A percentile compares a stretch with the other conserved stretches of the same genome.
phyloP scores from a whole-genome alignment of 2,113 vertebrate species.

The Leptodactylus fuscus region DNA sequence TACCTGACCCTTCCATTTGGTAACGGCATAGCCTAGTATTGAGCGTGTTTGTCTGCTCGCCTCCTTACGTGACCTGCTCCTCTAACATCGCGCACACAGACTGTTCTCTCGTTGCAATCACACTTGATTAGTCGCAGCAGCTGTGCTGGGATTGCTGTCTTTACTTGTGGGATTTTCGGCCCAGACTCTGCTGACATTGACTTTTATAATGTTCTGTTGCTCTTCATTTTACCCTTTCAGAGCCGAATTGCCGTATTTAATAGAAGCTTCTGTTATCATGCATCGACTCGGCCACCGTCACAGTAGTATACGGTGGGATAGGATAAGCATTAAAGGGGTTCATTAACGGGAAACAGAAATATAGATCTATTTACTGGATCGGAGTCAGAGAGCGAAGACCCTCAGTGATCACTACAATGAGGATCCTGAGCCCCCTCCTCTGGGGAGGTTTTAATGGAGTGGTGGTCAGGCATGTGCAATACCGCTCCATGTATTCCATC shows the following conservation, averaged over 20 bases:
- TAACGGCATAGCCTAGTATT: too few relatives aligned
- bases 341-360: too few relatives aligned
- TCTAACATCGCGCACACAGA: neutral
- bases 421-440: too few relatives aligned
- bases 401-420: too few relatives aligned
- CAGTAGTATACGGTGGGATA: neutral
- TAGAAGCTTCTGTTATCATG: neutral
- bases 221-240: conserved; percentile 1
- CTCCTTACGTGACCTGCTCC: neutral
- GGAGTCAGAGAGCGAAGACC: too few relatives aligned
- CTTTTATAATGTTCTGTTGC: neutral
- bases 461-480: too few relatives aligned
- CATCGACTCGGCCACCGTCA: neutral
- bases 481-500: too few relatives aligned
- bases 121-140: conserved; percentile 25
- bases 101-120: conserved; percentile 2
- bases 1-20: neutral
- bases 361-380: too few relatives aligned
- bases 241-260: neutral
- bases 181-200: conserved; percentile 20
- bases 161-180: neutral
- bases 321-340: too few relatives aligned
- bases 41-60: neutral
- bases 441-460: too few relatives aligned
- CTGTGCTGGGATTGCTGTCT: neutral